These are phyloP conservation scores for Microtus richardsoni DNA, from an alignment of 2,113 vertebrate species.

Conservation along the genomic window DNA sequence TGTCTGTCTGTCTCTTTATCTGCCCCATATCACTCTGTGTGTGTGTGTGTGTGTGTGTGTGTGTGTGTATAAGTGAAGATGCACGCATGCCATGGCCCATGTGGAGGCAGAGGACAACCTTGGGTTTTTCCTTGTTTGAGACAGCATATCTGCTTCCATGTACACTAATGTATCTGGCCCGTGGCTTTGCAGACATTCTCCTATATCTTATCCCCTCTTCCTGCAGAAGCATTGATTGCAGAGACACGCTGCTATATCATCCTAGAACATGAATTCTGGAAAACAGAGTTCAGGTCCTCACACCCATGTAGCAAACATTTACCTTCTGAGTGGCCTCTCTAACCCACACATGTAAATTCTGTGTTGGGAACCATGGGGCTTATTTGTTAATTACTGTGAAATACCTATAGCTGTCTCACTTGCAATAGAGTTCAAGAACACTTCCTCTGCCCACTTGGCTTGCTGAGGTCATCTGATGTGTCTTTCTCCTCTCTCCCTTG, in stretches of 20 bases:
- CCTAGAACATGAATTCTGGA: too few species aligned
- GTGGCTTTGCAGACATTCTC: not conserved
- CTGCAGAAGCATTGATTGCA: not conserved
- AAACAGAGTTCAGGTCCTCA: not conserved
- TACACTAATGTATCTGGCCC: not conserved
- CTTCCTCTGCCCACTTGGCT: not conserved
- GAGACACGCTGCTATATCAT: not conserved
- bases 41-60: not conserved
- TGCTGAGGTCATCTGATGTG: not conserved
- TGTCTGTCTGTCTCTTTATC: not conserved
- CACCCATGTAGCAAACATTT: not conserved
- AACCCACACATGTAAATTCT: not conserved
- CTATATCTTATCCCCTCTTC: not conserved
- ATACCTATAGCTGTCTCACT: not conserved
- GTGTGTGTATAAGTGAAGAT: not conserved
- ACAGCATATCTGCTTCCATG: not conserved
- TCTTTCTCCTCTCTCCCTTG: too few species aligned
- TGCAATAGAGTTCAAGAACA: not conserved
- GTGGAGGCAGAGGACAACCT: too few species aligned
- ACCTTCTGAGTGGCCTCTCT: not conserved
- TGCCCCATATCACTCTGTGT: not conserved
- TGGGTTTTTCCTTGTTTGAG: not conserved
- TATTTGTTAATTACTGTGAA: not conserved
- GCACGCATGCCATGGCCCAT: not conserved
- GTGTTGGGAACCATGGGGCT: not conserved